These are phyloP conservation scores for Drosophila nasuta DNA, from an alignment of 1,140 invertebrate genomes.

Conservation along the genomic window DNA sequence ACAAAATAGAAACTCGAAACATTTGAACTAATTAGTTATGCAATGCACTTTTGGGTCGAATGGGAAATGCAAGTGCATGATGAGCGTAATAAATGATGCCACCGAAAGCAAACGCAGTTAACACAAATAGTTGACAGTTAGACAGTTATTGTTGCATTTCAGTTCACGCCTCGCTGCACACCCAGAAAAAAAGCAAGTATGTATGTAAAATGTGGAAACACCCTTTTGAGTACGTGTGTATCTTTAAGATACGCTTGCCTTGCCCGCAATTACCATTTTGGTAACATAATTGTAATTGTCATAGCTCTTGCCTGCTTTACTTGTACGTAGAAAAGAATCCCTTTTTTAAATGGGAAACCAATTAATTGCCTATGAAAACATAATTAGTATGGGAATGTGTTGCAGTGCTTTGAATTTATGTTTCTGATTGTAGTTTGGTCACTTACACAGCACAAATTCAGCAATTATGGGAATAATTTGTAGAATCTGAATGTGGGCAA, in stretches of 20 bases:
- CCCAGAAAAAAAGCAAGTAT: background rate
- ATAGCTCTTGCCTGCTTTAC: constrained; percentile 11
- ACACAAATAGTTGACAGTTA: constrained; percentile 63
- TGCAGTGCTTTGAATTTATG: background rate
- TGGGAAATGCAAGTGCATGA: constrained; percentile 48
- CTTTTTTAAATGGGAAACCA: constrained; percentile 19
- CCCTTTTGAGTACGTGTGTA: constrained; percentile 43
- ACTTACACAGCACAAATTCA: constrained; percentile 42
- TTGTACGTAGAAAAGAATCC: constrained; percentile 22
- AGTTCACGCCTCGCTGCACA: constrained; percentile 51
- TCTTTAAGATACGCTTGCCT: constrained; percentile 73
- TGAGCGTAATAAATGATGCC: constrained; percentile 54
- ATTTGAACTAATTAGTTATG: constrained; percentile 51
- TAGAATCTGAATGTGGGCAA: background rate
- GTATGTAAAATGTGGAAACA: constrained; percentile 1
- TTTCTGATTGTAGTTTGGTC: background rate
- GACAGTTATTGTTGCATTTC: constrained; percentile 4
- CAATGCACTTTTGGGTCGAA: constrained; percentile 41
- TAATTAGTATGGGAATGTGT: constrained; percentile 54
- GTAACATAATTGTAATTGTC: constrained; percentile 28
- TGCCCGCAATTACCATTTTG: constrained; percentile 58
- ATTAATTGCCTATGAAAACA: constrained; percentile 54
- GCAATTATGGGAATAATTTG: constrained; percentile 26
- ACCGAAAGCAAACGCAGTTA: constrained; percentile 49
- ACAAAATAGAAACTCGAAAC: background rate